Evolutionary conservation across 2,113 vertebrate species (phyloP).

Genomic region (Pholis gunnellus): DNA sequence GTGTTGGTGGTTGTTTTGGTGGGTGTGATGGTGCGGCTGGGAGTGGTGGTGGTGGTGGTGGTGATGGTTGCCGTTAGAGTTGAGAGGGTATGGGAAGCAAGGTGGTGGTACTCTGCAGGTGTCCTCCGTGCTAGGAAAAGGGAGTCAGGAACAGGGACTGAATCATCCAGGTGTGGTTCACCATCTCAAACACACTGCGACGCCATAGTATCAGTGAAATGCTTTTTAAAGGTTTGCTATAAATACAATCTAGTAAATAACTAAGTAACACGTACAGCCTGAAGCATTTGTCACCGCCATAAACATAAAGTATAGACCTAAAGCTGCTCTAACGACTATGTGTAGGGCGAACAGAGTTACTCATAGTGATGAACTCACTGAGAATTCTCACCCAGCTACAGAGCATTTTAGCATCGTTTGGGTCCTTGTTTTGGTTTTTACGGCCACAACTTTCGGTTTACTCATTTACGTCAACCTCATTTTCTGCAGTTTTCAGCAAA

Average conservation of each 20-base stretch:
- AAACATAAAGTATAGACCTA: background rate
- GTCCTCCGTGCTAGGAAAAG: conserved; percentile 77
- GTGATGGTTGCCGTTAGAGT: conserved; percentile 66
- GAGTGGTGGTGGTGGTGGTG: conserved; percentile 51
- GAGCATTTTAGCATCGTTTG: too few relatives aligned
- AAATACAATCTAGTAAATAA: background rate
- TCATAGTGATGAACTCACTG: background rate
- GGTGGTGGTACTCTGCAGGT: conserved; percentile 78
- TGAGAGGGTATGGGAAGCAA: conserved; percentile 74
- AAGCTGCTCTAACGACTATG: background rate
- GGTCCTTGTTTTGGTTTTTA: background rate
- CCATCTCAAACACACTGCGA: background rate
- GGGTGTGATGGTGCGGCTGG: conserved; percentile 43
- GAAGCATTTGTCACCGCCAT: background rate
- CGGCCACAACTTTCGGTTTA: background rate
- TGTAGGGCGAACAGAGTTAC: background rate
- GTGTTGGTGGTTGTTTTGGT: conserved; percentile 68
- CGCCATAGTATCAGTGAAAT: background rate
- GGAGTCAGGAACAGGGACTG: background rate
- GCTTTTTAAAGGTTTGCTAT: background rate
- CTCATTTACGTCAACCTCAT: background rate
- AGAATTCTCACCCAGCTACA: background rate
- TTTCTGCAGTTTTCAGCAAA: background rate
- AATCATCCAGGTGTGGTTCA: background rate
- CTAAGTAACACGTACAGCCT: background rate